Evolutionary conservation across 2,113 vertebrate species (phyloP), one percentile per base, ranked within the genome.

Genomic region (Lipophrys pholis): DNA sequence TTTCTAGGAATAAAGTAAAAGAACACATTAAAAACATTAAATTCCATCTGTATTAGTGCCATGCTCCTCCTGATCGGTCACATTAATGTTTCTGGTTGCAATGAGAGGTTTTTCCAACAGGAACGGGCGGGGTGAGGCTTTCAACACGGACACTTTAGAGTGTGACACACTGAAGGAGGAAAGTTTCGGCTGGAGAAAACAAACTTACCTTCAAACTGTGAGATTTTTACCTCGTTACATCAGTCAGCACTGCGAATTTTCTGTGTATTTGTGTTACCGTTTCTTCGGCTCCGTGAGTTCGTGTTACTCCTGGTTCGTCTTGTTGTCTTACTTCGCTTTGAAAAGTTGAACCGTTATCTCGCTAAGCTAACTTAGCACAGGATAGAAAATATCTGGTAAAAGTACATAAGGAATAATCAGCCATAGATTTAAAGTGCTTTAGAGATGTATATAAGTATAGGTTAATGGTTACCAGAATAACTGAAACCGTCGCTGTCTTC

Each of bases 101-200:
- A 4, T 30, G 21, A 30, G 21, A 30, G 21, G 21, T 30, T 30
- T 30, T 30, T 30, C 21, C 21, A 49, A 76, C 69, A 65, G 72
- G 87, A 90, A 81, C 78, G 1, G 75, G 85, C 58, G 75, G 81
- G 30, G 61, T n/a, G 3, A 54, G 63, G 11, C 21, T 2, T 57
- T 75, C 48, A 7, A 67, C 78, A 72, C 90, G 90, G 35, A 36
- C 83, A 60, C 68, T 69, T 8, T 87, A 81, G 55, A 71, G 21
- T 58, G 90, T 68, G 59, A 86, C 87, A 86, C 80, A 61, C 56
- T 54, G 74, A 82, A 75, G 50, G 73, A 61, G 46, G 57, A 81
- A 87, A 71, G 43, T 81, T 86, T 75, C 30, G 61, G 3, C 60
- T 38, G 50, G 63, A 43, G 59, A 58, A 74, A 78, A 60, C 50